Percentiles rank a stretch among this genome's conserved stretches.
Conservation (phyloP, 1,140 invertebrate genomes). For the Teleogryllus occipitalis region DNA sequence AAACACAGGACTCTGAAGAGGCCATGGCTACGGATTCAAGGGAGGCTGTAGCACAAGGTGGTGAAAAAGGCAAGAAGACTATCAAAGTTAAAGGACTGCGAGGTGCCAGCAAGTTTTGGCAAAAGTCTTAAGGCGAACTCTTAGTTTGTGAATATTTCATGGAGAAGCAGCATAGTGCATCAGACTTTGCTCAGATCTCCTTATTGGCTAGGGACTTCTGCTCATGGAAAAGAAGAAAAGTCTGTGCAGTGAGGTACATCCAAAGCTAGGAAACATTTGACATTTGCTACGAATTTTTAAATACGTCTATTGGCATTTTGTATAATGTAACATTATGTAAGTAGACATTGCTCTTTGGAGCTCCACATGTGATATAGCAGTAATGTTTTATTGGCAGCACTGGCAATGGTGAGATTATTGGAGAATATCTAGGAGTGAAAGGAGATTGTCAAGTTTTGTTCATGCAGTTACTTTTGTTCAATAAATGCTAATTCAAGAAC, state of each 20-base stretch:
- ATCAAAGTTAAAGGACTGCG: conserved; percentile 41
- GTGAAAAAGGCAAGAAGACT: conserved; percentile 38
- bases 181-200: neutral
- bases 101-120: conserved; percentile 49
- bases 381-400: neutral
- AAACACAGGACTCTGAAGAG: conserved; percentile 57
- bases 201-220: neutral
- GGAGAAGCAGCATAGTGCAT: too few relatives aligned
- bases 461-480: neutral
- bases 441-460: neutral
- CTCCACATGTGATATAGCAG: neutral
- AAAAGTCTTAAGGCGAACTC: conserved; percentile 36
- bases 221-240: neutral
- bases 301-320: neutral
- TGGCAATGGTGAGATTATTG: neutral
- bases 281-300: conserved; percentile 2
- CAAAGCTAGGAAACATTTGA: neutral
- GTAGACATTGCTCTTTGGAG: neutral
- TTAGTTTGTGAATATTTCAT: too few relatives aligned
- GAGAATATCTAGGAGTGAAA: neutral
- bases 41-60: conserved; percentile 39
- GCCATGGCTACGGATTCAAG: conserved; percentile 43
- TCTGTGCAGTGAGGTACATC: neutral
- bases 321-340: neutral
- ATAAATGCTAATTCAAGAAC: neutral